Conservation (phyloP, 2,113 vertebrate genomes). For the Gopherus evgoodei region DNA sequence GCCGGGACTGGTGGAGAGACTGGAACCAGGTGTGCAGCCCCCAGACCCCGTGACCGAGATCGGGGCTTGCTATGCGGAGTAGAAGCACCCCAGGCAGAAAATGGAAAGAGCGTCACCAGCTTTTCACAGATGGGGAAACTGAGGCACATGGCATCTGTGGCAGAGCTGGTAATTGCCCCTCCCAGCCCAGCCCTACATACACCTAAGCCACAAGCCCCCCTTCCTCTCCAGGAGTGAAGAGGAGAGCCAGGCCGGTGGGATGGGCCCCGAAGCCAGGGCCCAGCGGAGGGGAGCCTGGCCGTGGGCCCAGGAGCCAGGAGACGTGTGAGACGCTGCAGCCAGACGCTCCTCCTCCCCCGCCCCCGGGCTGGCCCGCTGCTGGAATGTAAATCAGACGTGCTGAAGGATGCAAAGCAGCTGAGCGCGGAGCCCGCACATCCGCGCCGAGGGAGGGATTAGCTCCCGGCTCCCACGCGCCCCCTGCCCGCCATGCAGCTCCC, state of each 20-base stretch:
- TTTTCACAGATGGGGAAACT: background rate
- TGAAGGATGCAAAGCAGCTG: background rate
- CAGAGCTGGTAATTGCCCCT: background rate
- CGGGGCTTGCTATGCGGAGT: background rate
- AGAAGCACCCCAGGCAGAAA: background rate
- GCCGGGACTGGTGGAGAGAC: background rate
- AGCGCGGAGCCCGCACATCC: background rate
- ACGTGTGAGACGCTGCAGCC: background rate
- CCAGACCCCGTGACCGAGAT: no score
- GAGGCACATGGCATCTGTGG: background rate
- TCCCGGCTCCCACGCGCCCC: background rate
- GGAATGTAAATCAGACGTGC: background rate
- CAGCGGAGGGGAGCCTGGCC: background rate
- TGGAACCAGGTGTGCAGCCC: background rate
- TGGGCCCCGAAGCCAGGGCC: background rate
- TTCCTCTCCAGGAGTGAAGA: background rate
- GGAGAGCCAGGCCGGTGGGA: background rate
- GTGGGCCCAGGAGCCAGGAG: background rate
- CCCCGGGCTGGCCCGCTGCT: background rate
- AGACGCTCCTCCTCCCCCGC: background rate
- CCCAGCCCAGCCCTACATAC: background rate
- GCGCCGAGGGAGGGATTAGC: background rate
- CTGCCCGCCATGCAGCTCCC: no score
- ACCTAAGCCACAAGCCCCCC: no score
- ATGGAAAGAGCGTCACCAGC: background rate